Base-by-base conservation (phyloP, 2,113 vertebrate genomes). In the Anser cygnoides region DNA sequence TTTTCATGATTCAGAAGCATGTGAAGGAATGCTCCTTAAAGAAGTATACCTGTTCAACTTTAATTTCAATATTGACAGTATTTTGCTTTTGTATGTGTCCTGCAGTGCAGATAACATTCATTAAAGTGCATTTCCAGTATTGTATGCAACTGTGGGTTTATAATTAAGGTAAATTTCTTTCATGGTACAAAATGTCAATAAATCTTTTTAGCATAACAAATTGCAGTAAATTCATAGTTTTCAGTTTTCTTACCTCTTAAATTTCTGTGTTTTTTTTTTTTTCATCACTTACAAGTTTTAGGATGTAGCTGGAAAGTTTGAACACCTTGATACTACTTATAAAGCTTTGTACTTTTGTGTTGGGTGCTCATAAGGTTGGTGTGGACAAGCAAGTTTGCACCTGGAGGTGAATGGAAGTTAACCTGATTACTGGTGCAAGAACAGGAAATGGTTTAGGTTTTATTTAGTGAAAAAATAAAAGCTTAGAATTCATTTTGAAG, bases 1-100 rank as follows among this genome's bases (percentile, higher is more conserved):
- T 97, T 84, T 94, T 95, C 97, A 89, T 91, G 66, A 92, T 96
- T 98, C 96, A 96, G 75, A 96, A 96, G 74, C 90, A 97, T 93
- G 90, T 81, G 84, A 95, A 50, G 29, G 96, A 71, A 80, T 77
- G 85, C 89, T 96, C 79, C 92, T 68, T 68, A 67, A 85, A 82
- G 91, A 92, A 96, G 78, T 87, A 46, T 92, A 96, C 91, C 96
- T 82, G 61, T 92, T 89, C 91, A 92, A 83, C 55, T 93, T 93
- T 4, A 17, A 49, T 93, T 93, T 90, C 63, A 31, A 1, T 70
- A 35, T 65, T 75, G 44, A 81, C 44, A 73, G 0, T 89, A 35
- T 78, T 92, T 89, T 91, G 57, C 58, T 58, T 73, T 75, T 72
- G 14, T 86, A 26, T 91, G 39, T 88, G 16, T 75, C 82, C 46